Evolutionary conservation across 2,888 invertebrate species (phyloP), one percentile per base, ranked within the genome.

Genomic region (Andrena bicolor): DNA sequence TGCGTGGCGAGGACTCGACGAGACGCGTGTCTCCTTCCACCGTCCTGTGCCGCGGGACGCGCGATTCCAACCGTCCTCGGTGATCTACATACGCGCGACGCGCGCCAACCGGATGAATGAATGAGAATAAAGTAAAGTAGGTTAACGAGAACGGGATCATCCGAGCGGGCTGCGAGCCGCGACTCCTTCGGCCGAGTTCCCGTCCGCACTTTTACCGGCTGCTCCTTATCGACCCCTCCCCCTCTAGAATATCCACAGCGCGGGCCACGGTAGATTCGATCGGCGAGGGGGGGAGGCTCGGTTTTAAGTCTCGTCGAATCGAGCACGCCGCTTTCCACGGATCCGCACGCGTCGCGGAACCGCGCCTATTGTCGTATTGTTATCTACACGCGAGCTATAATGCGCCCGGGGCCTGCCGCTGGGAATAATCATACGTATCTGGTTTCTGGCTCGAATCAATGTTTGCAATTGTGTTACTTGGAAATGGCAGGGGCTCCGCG

Each of bases 121-220:
- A 72, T 76, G 73, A 70, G 76, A 84, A 84, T 79, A 82, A 84
- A 80, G 66, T 79, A 72, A 84, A 84, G 84, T 84, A 83, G 84
- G 84, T 82, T 79, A 86, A 88, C 83, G 86, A 76, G 83, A 83
- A 74, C 71, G 76, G 41, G 41, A 41, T 41, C 41, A 76, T 35
- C 23, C 23, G 68, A 77, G 75, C 80, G 84, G 53, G 73, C 64
- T 49, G 32, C 69, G 32, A 77, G 85, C 76, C 69, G 71, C 64
- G 66, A 73, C 69, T 64, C 32, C 26, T 48, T 58, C 76, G 56
- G 35, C 20, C 32, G 32, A 32, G 13, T 82, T 64, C 56, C 49
- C 4, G 20, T 23, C 16, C 23, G 35, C 56, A 3, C 26, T 53
- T 10, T 16, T 26, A 2, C 41, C 35, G 20, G 2, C 32, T 20